phyloP scores from a whole-genome alignment of 2,888 invertebrate genomes.

The Troides aeacus region DNA sequence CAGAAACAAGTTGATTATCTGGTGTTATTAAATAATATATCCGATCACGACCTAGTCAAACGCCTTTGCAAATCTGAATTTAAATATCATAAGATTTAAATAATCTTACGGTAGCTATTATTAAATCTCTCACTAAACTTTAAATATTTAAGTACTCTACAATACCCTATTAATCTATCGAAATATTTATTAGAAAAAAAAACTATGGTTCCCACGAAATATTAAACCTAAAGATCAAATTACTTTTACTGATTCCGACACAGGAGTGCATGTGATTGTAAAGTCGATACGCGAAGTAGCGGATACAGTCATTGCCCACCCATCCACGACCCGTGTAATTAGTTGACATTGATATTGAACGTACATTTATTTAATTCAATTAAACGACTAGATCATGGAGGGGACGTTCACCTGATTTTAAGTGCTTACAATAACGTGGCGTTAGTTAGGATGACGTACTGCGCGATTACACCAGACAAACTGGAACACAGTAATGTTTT shows the following conservation, averaged over 20 bases:
- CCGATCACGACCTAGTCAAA: neutral
- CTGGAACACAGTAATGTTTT: no score
- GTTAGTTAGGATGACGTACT: no score
- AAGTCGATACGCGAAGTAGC: neutral
- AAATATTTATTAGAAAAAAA: no score
- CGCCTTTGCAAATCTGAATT: neutral
- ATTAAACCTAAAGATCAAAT: conserved; percentile 3
- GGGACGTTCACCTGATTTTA: no score
- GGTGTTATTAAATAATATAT: neutral
- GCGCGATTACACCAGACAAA: no score
- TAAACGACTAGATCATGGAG: no score
- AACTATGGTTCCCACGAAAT: neutral
- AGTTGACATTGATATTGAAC: neutral
- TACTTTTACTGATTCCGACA: neutral
- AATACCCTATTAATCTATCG: no score
- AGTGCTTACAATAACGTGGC: no score
- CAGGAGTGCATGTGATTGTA: conserved; percentile 3
- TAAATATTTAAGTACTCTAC: no score
- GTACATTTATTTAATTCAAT: no score
- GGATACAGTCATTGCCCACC: neutral
- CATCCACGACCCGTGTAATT: conserved; percentile 3
- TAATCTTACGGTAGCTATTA: no score
- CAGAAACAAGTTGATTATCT: neutral
- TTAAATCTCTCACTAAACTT: no score
- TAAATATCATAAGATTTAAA: neutral